Percentiles rank a stretch among this genome's conserved stretches.
These are phyloP conservation scores for Odocoileus hemionus DNA, from an alignment of 2,113 vertebrate species.

Conservation along the genomic window DNA sequence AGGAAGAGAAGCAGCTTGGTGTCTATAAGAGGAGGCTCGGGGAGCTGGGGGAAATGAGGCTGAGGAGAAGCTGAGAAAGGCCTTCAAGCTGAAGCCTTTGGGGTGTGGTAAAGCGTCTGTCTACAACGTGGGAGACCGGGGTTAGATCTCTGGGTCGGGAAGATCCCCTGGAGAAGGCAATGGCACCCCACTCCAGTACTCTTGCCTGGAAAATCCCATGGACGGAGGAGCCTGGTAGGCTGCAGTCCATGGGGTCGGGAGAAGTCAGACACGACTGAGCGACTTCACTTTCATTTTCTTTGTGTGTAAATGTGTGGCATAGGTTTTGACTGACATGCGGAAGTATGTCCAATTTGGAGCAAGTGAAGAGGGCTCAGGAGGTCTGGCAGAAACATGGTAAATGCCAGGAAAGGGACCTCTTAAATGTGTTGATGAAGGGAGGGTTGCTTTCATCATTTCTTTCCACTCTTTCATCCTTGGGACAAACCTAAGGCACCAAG, in stretches of 20 bases:
- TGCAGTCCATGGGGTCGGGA: no score
- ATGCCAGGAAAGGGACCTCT: neutral
- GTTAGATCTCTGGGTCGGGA: no score
- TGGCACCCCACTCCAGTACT: no score
- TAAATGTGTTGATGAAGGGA: neutral
- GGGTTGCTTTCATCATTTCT: neutral
- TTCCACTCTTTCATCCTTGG: neutral
- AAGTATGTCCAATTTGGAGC: neutral
- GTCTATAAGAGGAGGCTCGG: neutral
- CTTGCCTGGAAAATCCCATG: no score
- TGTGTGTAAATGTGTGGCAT: accelerated
- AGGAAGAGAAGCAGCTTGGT: neutral
- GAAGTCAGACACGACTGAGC: no score
- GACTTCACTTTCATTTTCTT: neutral
- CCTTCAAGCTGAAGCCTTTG: neutral
- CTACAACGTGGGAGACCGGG: no score
- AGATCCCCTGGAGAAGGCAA: no score
- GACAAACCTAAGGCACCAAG: neutral
- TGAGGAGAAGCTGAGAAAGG: neutral
- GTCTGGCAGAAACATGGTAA: neutral
- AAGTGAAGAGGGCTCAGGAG: neutral
- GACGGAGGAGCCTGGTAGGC: no score
- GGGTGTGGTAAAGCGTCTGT: no score
- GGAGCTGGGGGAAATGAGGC: neutral
- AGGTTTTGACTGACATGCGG: neutral